Conservation (phyloP, 2,888 invertebrate species). For the Sphinx pinastri region DNA sequence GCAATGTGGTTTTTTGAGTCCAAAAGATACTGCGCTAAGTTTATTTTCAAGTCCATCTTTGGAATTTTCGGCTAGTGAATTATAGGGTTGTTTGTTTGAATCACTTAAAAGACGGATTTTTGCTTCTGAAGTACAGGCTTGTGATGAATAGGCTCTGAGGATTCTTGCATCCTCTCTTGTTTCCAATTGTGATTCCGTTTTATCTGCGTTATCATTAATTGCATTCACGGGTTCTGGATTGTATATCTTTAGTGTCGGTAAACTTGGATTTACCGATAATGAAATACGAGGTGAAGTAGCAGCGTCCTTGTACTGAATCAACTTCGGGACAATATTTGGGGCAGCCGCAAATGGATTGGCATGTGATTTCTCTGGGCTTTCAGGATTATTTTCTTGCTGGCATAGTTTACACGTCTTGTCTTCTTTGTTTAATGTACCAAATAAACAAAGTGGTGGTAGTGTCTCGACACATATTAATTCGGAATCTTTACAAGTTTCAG, state of each 20-base stretch:
- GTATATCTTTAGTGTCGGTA: too few relatives aligned
- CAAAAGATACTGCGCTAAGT: background rate
- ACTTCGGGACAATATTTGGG: background rate
- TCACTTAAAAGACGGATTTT: background rate
- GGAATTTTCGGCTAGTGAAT: background rate
- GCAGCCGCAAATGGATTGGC: background rate
- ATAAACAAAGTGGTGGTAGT: too few relatives aligned
- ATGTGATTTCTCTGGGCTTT: background rate
- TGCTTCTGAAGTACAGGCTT: slow-evolving; percentile 3
- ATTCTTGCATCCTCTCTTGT: background rate
- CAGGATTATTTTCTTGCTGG: background rate
- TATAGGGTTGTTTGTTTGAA: background rate
- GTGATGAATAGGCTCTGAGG: background rate
- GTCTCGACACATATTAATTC: background rate
- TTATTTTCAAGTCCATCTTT: background rate
- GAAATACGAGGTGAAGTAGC: slow-evolving; percentile 10
- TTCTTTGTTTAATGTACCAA: background rate
- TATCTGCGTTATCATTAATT: background rate
- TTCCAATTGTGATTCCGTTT: background rate
- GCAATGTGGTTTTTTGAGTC: background rate
- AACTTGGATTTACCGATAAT: background rate
- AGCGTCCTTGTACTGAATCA: background rate
- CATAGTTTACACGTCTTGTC: background rate
- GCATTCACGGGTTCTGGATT: background rate
- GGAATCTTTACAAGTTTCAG: slow-evolving; percentile 8